Evolutionary conservation across 92 coral and sea anemone genomes (phyloP).

Genomic region (Porites rus): DNA sequence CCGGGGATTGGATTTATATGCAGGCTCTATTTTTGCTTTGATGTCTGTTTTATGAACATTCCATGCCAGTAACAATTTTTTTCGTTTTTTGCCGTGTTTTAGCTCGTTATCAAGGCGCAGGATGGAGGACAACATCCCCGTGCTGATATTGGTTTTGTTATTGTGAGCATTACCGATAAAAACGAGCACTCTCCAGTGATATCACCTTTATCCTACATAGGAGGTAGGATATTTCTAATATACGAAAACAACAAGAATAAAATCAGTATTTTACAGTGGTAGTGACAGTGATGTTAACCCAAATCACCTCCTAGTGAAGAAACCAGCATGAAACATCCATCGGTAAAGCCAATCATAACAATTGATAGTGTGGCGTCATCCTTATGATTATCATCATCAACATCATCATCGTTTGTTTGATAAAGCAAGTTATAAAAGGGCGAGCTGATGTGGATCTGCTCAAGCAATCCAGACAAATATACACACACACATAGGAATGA

Average conservation of each 20-base stretch:
- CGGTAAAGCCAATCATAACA: neutral
- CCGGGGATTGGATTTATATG: too few species aligned
- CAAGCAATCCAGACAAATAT: too few species aligned
- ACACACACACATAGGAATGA: too few species aligned
- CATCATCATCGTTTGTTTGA: too few species aligned
- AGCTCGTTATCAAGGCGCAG: conserved; percentile 65
- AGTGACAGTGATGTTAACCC: too few species aligned
- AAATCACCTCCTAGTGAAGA: too few species aligned
- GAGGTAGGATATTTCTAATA: conserved; percentile 39
- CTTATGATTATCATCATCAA: too few species aligned
- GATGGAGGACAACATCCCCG: conserved; percentile 69
- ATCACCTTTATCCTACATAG: conserved; percentile 42
- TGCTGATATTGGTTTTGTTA: conserved; percentile 52
- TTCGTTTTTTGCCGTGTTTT: neutral
- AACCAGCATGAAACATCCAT: neutral
- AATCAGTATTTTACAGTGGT: too few species aligned
- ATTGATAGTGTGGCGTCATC: neutral
- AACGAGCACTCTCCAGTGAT: conserved; percentile 68
- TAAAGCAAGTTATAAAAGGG: too few species aligned
- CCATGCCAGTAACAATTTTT: neutral
- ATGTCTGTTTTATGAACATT: neutral
- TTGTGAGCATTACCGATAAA: conserved; percentile 43
- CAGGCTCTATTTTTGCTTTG: too few species aligned
- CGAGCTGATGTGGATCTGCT: too few species aligned
- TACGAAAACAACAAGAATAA: neutral